Evolutionary conservation across 2,888 invertebrate species (phyloP).

Genomic region (Zaprionus lineosus): DNA sequence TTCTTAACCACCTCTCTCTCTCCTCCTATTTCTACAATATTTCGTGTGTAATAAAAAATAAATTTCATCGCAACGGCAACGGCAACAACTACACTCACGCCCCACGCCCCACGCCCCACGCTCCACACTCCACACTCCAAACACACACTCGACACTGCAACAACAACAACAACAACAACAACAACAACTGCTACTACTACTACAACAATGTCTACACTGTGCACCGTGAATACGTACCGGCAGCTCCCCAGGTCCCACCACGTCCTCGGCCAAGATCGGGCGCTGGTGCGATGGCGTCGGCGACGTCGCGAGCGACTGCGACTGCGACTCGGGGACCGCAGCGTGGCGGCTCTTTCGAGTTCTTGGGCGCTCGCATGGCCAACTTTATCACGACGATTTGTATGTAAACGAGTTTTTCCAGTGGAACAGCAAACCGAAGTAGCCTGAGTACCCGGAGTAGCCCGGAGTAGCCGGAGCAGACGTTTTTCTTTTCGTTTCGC

Average conservation of each 20-base stretch:
- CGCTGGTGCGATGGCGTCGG: conserved; percentile 19
- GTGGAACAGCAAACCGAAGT: conserved; percentile 41
- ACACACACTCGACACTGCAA: conserved; percentile 7
- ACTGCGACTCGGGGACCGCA: conserved; percentile 47
- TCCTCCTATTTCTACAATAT: conserved; percentile 27
- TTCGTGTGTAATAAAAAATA: conserved; percentile 49
- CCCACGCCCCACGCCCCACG: conserved; percentile 5
- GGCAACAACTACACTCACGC: conserved; percentile 22
- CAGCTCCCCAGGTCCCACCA: conserved; percentile 49
- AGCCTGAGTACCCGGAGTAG: conserved; percentile 6
- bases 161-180: conserved; percentile 5
- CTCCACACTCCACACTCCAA: conserved; percentile 3
- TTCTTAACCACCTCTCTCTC: not conserved
- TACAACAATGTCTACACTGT: conserved; percentile 8
- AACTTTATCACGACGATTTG: conserved; percentile 82
- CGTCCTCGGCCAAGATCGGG: conserved; percentile 57
- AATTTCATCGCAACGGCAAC: conserved; percentile 53
- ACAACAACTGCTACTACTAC: conserved; percentile 15
- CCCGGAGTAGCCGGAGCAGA: conserved; percentile 7
- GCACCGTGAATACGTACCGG: conserved; percentile 32
- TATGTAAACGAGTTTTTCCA: conserved; percentile 82
- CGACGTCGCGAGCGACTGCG: conserved; percentile 16
- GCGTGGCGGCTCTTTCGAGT: conserved; percentile 80
- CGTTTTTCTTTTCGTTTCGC: conserved; percentile 48
- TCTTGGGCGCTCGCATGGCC: conserved; percentile 82